phyloP scores from a whole-genome alignment of 2,113 vertebrate genomes.

The Lepisosteus osseus region DNA sequence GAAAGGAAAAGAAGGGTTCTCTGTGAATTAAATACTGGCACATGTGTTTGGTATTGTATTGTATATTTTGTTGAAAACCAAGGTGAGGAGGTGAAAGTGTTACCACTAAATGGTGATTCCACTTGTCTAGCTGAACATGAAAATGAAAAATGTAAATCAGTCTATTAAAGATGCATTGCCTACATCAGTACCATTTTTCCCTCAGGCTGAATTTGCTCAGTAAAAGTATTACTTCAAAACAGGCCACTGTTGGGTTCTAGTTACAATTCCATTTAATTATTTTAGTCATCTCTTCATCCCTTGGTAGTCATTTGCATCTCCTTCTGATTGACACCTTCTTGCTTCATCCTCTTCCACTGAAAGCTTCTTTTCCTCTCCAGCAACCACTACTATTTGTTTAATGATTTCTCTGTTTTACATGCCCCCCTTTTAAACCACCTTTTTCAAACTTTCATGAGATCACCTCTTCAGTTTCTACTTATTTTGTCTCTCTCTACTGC shows the following conservation, averaged over 20 bases:
- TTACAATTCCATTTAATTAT: conserved; percentile 25
- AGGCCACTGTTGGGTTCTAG: conserved; percentile 17
- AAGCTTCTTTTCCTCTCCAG: conserved; percentile 10
- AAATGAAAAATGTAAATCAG: conserved; percentile 27
- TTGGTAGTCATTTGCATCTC: conserved; percentile 29
- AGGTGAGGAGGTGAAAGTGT: background rate
- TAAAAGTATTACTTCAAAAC: conserved; percentile 34
- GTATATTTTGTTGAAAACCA: background rate
- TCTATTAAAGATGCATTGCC: conserved; percentile 31
- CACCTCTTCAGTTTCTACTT: conserved; percentile 29
- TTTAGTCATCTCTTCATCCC: conserved; percentile 17
- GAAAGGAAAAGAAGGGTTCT: conserved; percentile 23
- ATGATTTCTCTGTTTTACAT: conserved; percentile 27
- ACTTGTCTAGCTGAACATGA: conserved; percentile 10
- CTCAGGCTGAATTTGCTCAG: conserved; percentile 25
- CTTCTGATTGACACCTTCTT: conserved; percentile 28
- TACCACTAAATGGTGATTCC: background rate
- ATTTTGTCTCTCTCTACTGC: conserved; percentile 44
- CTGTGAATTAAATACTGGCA: conserved; percentile 23
- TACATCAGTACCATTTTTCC: conserved; percentile 19
- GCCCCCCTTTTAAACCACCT: conserved; percentile 32
- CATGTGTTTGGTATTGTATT: background rate
- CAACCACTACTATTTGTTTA: conserved; percentile 26
- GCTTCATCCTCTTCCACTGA: conserved; percentile 8
- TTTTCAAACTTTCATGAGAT: conserved; percentile 35